phyloP scores from a whole-genome alignment of 2,113 vertebrate genomes.

The Anseranas semipalmata region DNA sequence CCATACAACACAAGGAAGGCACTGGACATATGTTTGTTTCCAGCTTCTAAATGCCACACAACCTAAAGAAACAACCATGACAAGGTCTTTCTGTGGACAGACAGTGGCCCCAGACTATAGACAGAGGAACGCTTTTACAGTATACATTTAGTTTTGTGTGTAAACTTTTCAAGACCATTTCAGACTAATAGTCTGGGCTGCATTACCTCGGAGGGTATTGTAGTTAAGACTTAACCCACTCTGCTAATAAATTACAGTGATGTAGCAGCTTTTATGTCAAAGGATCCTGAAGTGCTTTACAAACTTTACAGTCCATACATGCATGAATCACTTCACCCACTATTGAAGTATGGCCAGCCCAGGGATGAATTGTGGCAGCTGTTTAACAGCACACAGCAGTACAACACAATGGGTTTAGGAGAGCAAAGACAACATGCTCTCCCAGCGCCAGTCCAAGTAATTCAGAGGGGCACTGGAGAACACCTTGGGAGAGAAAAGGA shows the following conservation, averaged over 20 bases:
- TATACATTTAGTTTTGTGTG: conserved; percentile 42
- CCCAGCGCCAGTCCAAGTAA: conserved; percentile 37
- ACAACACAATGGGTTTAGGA: conserved; percentile 52
- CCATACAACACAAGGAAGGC: neutral
- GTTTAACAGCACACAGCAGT: conserved; percentile 64
- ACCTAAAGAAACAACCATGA: conserved; percentile 35
- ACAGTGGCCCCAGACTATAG: conserved; percentile 45
- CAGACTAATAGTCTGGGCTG: conserved; percentile 41
- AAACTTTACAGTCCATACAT: conserved; percentile 66
- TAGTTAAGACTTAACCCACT: conserved; percentile 29
- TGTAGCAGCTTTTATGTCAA: conserved; percentile 66
- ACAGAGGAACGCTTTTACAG: conserved; percentile 35
- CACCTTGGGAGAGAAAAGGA: conserved; percentile 38
- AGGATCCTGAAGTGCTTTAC: conserved; percentile 68
- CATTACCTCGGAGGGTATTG: conserved; percentile 53
- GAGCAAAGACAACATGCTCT: conserved; percentile 48
- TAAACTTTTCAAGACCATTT: conserved; percentile 63
- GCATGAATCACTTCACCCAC: conserved; percentile 68
- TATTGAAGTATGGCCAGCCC: conserved; percentile 63
- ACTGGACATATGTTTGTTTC: neutral
- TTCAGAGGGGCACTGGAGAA: conserved; percentile 34
- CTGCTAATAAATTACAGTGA: conserved; percentile 66
- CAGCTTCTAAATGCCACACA: neutral
- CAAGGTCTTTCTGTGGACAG: conserved; percentile 39
- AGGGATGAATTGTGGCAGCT: conserved; percentile 67